Conservation (phyloP, 2,113 vertebrate species). For the Abramis brama region DNA sequence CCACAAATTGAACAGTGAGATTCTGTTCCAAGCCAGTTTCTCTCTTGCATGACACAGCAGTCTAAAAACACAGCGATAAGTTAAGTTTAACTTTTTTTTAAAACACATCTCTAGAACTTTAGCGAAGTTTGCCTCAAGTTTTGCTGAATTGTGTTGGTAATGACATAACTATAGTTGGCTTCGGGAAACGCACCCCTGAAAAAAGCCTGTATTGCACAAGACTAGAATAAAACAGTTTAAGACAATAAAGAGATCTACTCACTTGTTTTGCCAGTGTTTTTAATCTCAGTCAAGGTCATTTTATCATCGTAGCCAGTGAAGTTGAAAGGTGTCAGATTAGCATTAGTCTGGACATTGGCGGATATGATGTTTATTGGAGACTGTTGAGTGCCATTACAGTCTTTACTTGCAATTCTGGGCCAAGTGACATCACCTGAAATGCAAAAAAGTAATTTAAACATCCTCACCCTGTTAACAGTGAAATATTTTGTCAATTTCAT, state of each 20-base stretch:
- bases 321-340: slow-evolving; percentile 56
- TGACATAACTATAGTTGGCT: too few species aligned
- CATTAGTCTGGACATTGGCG: accelerated
- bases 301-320: slow-evolving; percentile 57
- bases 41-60: too few species aligned
- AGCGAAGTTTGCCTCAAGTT: too few species aligned
- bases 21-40: background rate
- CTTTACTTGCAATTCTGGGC: background rate
- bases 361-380: slow-evolving; percentile 76
- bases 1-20: background rate
- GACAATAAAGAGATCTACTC: background rate
- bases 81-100: too few species aligned
- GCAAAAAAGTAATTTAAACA: background rate
- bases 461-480: background rate
- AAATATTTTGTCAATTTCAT: background rate
- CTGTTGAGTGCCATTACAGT: slow-evolving; percentile 68
- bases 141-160: too few species aligned
- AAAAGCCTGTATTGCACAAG: background rate
- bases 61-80: too few species aligned
- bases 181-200: too few species aligned
- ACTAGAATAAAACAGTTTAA: background rate
- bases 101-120: too few species aligned
- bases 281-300: background rate
- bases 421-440: slow-evolving; percentile 42
- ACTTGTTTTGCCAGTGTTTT: slow-evolving; percentile 46